phyloP scores from a whole-genome alignment of 2,888 invertebrate genomes.

The Caenorhabditis wallacei region DNA sequence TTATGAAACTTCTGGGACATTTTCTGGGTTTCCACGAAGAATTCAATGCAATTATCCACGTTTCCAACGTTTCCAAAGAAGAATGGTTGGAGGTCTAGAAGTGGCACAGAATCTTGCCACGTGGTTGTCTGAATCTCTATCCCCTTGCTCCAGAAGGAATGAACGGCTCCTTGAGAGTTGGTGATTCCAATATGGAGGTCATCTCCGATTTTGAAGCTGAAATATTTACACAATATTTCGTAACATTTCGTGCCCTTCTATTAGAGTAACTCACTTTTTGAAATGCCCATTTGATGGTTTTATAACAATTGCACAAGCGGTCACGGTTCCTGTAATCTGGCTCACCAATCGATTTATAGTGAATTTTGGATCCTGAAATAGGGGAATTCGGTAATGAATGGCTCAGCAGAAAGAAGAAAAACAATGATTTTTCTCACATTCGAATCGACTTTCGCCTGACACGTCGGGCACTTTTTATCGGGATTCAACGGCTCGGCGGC shows the following conservation, averaged over 20 bases:
- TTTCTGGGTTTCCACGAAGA: conserved; percentile 12
- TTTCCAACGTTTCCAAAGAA: conserved; percentile 38
- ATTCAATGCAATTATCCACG: conserved; percentile 45
- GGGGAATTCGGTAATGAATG: background rate
- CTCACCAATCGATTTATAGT: conserved; percentile 50
- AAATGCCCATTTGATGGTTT: conserved; percentile 64
- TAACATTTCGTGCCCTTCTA: too few species aligned
- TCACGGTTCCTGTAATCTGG: conserved; percentile 55
- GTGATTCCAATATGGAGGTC: conserved; percentile 69
- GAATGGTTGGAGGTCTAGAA: conserved; percentile 46
- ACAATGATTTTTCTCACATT: background rate
- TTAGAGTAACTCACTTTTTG: conserved; percentile 6
- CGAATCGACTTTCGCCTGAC: background rate
- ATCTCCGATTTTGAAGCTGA: conserved; percentile 59
- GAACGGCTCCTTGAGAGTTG: conserved; percentile 51
- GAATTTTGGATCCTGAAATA: conserved; percentile 46
- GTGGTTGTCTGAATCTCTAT: conserved; percentile 14
- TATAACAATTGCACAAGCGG: conserved; percentile 56
- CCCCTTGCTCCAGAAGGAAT: conserved; percentile 52
- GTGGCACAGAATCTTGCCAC: conserved; percentile 60
- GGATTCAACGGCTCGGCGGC: background rate
- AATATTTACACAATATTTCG: conserved; percentile 2
- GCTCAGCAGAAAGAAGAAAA: background rate
- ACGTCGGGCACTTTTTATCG: background rate
- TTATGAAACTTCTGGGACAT: conserved; percentile 5